Conservation (phyloP, 2,797 vertebrate species). For the Momotus momota region DNA sequence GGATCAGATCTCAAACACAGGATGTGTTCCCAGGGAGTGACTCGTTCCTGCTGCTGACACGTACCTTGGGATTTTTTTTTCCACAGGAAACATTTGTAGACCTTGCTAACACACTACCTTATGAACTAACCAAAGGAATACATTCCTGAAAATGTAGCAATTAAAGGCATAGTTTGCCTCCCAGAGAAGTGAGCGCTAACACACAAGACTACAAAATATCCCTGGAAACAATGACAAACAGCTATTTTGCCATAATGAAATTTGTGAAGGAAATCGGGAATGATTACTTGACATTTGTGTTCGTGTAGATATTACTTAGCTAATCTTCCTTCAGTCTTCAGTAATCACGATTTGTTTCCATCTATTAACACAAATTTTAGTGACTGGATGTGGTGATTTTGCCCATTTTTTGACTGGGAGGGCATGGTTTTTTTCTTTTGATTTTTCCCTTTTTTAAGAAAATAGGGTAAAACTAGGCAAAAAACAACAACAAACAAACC, state of each 20-base stretch:
- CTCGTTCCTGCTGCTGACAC: background rate
- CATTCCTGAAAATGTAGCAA: fast-evolving
- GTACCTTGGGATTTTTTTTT: background rate
- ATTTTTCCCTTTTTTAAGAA: background rate
- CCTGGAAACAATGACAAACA: background rate
- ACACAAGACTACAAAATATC: background rate
- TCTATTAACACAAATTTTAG: background rate
- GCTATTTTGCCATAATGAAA: background rate
- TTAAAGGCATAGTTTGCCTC: background rate
- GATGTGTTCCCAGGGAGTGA: background rate
- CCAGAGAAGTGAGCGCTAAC: background rate
- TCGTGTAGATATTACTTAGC: background rate
- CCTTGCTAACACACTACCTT: background rate
- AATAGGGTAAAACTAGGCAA: background rate
- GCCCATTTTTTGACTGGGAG: background rate
- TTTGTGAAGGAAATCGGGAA: conserved; percentile 13
- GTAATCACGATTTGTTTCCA: background rate
- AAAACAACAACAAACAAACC: background rate
- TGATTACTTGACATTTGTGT: background rate
- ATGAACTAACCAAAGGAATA: background rate
- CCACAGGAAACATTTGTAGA: background rate
- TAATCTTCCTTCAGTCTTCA: background rate
- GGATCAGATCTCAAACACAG: background rate
- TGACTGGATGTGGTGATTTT: background rate
- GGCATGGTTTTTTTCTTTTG: background rate